Evolutionary conservation across 2,888 invertebrate species (phyloP).

Genomic region (Agriopis leucophaearia): DNA sequence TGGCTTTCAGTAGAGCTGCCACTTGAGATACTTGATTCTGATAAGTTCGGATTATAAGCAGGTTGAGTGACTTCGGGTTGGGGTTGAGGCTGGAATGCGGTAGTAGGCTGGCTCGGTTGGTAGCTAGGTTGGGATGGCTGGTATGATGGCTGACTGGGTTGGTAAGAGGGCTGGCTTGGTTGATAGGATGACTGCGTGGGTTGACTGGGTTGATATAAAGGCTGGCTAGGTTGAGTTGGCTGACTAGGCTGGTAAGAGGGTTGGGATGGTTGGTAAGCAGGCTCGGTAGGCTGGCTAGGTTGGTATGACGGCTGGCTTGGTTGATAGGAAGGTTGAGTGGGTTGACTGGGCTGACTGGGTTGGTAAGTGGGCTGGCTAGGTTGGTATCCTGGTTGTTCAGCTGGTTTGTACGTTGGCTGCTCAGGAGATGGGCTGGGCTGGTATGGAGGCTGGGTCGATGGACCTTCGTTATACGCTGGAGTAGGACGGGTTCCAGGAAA

Average conservation of each 20-base stretch:
- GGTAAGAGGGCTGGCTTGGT: slow-evolving; percentile 53
- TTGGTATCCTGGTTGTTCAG: slow-evolving; percentile 33
- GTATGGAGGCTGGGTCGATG: slow-evolving; percentile 55
- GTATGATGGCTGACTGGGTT: slow-evolving; percentile 48
- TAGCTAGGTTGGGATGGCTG: slow-evolving; percentile 52
- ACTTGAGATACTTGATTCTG: slow-evolving; percentile 33
- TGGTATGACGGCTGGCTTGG: slow-evolving; percentile 44
- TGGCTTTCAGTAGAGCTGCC: slow-evolving; percentile 46
- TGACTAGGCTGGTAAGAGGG: slow-evolving; percentile 52
- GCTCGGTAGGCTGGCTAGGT: slow-evolving; percentile 51
- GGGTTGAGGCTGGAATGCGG: slow-evolving; percentile 39
- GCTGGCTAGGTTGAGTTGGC: slow-evolving; percentile 47
- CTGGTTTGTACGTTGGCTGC: slow-evolving; percentile 49
- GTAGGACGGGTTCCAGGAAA: slow-evolving; percentile 75
- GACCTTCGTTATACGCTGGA: slow-evolving; percentile 75
- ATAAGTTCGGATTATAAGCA: slow-evolving; percentile 37
- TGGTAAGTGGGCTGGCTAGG: slow-evolving; percentile 47
- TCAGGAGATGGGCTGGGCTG: slow-evolving; percentile 53
- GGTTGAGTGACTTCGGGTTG: slow-evolving; percentile 46
- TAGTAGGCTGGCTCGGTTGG: slow-evolving; percentile 33
- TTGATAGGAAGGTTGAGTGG: slow-evolving; percentile 36
- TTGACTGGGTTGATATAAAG: slow-evolving; percentile 22
- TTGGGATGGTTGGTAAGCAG: slow-evolving; percentile 48
- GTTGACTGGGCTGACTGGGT: slow-evolving; percentile 42
- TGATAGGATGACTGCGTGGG: slow-evolving; percentile 48